Percentiles rank a stretch among this genome's conserved stretches.
These are phyloP conservation scores for Bursaphelenchus okinawaensis DNA, from an alignment of 2,888 invertebrate species.

Conservation along the genomic window DNA sequence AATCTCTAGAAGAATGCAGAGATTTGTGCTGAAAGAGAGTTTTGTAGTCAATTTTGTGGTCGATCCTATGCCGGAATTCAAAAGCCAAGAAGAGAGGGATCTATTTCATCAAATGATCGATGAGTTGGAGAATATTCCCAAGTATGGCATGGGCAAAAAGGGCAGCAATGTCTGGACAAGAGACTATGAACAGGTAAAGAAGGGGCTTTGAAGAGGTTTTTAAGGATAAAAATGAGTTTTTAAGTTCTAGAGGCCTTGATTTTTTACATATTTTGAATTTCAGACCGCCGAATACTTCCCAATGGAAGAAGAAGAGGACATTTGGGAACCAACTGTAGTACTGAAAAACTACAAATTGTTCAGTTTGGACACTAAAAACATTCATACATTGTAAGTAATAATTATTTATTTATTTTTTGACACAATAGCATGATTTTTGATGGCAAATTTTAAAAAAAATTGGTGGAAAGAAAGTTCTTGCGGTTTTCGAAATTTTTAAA, in stretches of 20 bases:
- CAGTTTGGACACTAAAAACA: slow-evolving; percentile 32
- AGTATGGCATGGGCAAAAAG: slow-evolving; percentile 36
- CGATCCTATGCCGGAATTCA: slow-evolving; percentile 44
- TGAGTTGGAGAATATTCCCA: slow-evolving; percentile 39
- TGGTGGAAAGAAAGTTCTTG: background rate
- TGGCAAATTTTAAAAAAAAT: background rate
- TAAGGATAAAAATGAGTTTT: background rate
- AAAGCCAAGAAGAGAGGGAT: slow-evolving; percentile 35
- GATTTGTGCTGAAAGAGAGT: slow-evolving; percentile 46
- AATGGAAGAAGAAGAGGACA: slow-evolving; percentile 39
- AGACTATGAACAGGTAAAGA: slow-evolving; percentile 33
- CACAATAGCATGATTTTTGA: background rate
- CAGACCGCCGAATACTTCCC: slow-evolving; percentile 46
- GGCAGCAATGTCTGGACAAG: slow-evolving; percentile 47
- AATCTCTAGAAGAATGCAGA: slow-evolving; percentile 49
- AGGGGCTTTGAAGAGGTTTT: background rate
- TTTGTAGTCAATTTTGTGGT: slow-evolving; percentile 55
- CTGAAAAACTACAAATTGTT: slow-evolving; percentile 45
- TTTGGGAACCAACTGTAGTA: slow-evolving; percentile 39
- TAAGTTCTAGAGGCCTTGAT: background rate
- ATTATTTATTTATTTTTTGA: background rate
- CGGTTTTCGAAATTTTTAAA: background rate
- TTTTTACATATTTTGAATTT: slow-evolving; percentile 6
- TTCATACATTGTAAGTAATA: slow-evolving; percentile 32
- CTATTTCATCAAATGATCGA: slow-evolving; percentile 43